Base-by-base conservation (phyloP, 2,888 invertebrate genomes). In the Polymixis flavicincta region DNA sequence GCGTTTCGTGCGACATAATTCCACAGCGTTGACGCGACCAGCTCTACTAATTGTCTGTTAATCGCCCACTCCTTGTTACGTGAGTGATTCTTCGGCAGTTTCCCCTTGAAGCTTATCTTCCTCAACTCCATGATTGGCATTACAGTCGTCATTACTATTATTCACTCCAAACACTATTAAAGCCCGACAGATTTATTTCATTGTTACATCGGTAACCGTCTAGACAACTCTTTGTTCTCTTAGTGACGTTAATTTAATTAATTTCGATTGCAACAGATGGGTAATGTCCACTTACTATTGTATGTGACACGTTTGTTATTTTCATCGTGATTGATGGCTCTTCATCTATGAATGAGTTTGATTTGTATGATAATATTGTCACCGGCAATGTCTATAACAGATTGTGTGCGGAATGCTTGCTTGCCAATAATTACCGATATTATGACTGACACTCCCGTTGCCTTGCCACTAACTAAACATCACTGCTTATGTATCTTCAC, bases 391-490 rank as follows among this genome's bases (percentile, higher is more conserved):
- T 84, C 70, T 76, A 50, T 84, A 83, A 87, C 77, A 83, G 77
- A 88, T 88, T 87, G 90, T 89, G 88, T 90, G 89, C 87, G 88
- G 91, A 92, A 92, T 94, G 96, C 95, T 95, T 95, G 96, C 95
- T 95, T 96, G 92, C 91, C 90, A 92, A 91, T 91, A 90, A 89
- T 89, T 91, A 83, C 84, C 78, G 81, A 70, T 84, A 88, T 91
- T 89, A 88, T 91, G 90, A 95, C 94, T 94, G 92, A 95, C 94
- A 95, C 92, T 92, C 92, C 93, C 89, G 91, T 92, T 94, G 95
- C 95, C 96, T 95, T 96, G 96, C 96, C 96, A 96, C 96, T 96
- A 96, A 96, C 96, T 95, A 92, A 94, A 93, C 89, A 93, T 92
- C 95, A 96, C 95, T 88, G 96, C 96, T 96, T 96, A 92, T 93